Conservation (phyloP, 2,113 vertebrate genomes). For the Coptodon rendalli region DNA sequence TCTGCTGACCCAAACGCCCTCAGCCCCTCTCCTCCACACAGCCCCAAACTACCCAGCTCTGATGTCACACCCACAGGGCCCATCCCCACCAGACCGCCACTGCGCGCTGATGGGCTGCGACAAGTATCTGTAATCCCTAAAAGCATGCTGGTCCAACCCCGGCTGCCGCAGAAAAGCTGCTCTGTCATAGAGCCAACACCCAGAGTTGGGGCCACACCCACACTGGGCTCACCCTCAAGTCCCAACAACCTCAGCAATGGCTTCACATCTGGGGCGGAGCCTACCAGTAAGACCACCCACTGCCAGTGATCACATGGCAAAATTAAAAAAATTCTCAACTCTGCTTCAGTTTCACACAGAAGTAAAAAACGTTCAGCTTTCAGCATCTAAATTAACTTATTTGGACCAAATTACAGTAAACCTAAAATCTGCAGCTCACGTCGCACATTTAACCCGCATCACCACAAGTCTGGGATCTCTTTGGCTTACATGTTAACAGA, state of each 20-base stretch:
- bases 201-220: conserved; percentile 7
- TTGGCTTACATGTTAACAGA: background rate
- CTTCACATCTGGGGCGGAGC: conserved; percentile 49
- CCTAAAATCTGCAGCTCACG: background rate
- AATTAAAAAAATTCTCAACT: background rate
- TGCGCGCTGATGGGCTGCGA: conserved; percentile 59
- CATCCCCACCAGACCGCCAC: conserved; percentile 55
- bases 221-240: conserved; percentile 37
- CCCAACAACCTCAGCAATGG: conserved; percentile 72
- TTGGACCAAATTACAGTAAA: background rate
- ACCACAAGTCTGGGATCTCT: background rate
- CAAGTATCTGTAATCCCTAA: conserved; percentile 62
- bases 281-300: conserved; percentile 41
- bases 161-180: conserved; percentile 62
- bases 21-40: conserved; percentile 24
- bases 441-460: background rate
- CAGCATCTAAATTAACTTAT: background rate
- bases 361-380: background rate
- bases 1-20: background rate
- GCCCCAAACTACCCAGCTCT: conserved; percentile 23
- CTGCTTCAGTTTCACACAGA: background rate
- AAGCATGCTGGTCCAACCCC: conserved; percentile 48
- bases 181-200: conserved; percentile 40
- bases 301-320: conserved; percentile 53
- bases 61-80: background rate